These are phyloP conservation scores for Seira ritae DNA, from an alignment of 2,888 invertebrate genomes.

Conservation along the genomic window DNA sequence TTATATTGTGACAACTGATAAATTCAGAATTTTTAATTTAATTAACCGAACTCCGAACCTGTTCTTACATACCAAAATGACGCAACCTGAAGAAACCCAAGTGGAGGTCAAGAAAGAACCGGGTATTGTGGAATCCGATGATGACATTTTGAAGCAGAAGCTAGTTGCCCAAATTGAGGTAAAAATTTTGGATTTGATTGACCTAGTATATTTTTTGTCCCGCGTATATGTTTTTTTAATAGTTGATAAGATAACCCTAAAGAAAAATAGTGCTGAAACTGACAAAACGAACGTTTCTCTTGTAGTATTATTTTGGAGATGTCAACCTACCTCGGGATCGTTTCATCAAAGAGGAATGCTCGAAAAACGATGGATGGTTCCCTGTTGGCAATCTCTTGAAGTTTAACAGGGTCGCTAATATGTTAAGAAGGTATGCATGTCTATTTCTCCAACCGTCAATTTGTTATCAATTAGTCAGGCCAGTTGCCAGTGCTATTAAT, in stretches of 20 bases:
- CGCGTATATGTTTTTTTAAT: too few species aligned
- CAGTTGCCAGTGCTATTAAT: not conserved
- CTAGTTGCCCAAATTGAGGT: conserved; percentile 56
- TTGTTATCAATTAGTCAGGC: too few species aligned
- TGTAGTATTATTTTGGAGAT: conserved; percentile 89
- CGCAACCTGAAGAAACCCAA: conserved; percentile 44
- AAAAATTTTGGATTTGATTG: too few species aligned
- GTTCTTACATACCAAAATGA: too few species aligned
- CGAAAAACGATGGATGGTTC: conserved; percentile 94
- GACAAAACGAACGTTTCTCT: conserved; percentile 35
- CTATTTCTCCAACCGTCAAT: too few species aligned
- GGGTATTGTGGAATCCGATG: conserved; percentile 4
- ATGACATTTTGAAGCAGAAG: conserved; percentile 32
- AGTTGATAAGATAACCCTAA: not conserved
- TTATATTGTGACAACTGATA: too few species aligned
- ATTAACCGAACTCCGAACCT: too few species aligned
- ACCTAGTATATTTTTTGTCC: too few species aligned
- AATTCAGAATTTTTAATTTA: too few species aligned
- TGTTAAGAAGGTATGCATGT: conserved; percentile 65
- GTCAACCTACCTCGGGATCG: conserved; percentile 94
- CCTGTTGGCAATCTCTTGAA: conserved; percentile 88
- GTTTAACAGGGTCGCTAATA: conserved; percentile 83
- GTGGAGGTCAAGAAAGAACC: conserved; percentile 41
- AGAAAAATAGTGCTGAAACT: not conserved
- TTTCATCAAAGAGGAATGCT: conserved; percentile 91